These are phyloP conservation scores for Muscidifurax raptorellus DNA, from an alignment of 1,140 invertebrate genomes.

Conservation along the genomic window DNA sequence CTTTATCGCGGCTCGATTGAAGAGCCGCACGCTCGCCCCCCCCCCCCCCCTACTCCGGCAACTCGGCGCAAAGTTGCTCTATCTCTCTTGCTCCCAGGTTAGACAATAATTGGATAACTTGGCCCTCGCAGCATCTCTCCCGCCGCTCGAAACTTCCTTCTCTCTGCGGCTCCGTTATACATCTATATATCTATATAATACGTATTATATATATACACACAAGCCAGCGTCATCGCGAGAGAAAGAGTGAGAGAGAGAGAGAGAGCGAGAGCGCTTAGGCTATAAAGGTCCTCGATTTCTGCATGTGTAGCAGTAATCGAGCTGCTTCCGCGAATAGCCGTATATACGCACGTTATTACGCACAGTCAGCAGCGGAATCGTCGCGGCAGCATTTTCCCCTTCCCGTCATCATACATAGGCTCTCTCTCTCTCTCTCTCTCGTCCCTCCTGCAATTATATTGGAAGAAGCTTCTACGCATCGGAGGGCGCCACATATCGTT, in stretches of 20 bases:
- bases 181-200: not conserved
- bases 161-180: constrained; percentile 1
- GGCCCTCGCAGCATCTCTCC: constrained; percentile 66
- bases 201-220: too few species aligned
- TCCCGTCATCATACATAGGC: constrained; percentile 44
- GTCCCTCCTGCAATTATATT: constrained; percentile 46
- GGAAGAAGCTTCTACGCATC: constrained; percentile 53
- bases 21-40: constrained; percentile 54
- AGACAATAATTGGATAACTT: constrained; percentile 77
- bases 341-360: not conserved
- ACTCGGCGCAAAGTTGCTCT: constrained; percentile 70
- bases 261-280: not conserved
- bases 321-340: not conserved
- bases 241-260: constrained; percentile 10
- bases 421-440: constrained; percentile 67
- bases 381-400: not conserved
- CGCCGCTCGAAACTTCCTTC: constrained; percentile 21
- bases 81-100: constrained; percentile 66
- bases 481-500: constrained; percentile 69
- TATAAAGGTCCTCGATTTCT: not conserved
- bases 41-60: constrained; percentile 41
- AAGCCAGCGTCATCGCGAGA: not conserved
- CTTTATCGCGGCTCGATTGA: constrained; percentile 72
- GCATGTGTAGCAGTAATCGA: not conserved
- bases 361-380: not conserved